Evolutionary conservation across 1,140 invertebrate genomes (phyloP), one percentile per base, ranked within the genome.

Genomic region (Cotesia vestalis): DNA sequence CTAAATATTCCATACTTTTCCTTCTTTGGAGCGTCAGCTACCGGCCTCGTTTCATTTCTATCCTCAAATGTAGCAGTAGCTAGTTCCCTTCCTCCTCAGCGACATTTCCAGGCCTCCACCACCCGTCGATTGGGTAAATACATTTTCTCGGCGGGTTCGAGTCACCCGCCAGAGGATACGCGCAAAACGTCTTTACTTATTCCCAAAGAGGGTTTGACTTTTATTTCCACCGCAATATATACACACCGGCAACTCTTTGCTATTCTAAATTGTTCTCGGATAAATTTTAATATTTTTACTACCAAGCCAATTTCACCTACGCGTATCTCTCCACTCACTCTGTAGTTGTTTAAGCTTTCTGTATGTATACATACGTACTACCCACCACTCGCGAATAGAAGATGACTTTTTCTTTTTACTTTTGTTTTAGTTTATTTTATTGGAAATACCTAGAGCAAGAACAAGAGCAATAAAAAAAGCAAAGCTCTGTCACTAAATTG

Each of bases 1-100:
- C 81, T 86, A 86, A 85, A 86, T 86, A 86, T 86, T 84, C 81
- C 80, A 85, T 85, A 84, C 83, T 83, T 86, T 85, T 82, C 77
- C 76, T 80, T 80, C 80, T 79, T 77, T 76, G 77, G 73, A 67
- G 73, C 67, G 72, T 72, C 72, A 66, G 66, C 51, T 69, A 60
- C 64, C 72, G 76, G 75, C 77, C 73, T 77, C 77, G 74, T 79
- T 81, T 84, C 79, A 80, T 81, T 79, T 11, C 60, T 57, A 40
- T 75, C 61, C 59, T 60, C 67, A 40, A 69, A 53, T 70, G 62
- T 40, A 59, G 12, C 53, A 40, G 62, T 35, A 60, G 63, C 68
- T 59, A 2, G 2, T 46, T 69, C 57, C 55, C 62, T 71, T 40
- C 52, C 34, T 51, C 64, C 60, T 52, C 11, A 38, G 51, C 55